Evolutionary conservation across 2,113 vertebrate species (phyloP).

Genomic region (Rutilus rutilus): DNA sequence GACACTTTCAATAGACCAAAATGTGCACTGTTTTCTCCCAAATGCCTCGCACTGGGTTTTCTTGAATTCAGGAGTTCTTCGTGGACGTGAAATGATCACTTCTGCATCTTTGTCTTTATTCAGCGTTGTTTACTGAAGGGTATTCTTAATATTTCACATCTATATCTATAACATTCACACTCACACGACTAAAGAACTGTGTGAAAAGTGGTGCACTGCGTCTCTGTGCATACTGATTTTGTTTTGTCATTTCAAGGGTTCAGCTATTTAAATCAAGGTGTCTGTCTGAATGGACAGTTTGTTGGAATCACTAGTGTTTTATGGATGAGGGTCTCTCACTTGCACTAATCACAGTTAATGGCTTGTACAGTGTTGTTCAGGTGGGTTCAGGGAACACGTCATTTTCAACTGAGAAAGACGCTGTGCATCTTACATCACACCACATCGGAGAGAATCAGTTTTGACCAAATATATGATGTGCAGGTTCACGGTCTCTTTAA

Average conservation of each 20-base stretch:
- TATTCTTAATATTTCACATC: constrained; percentile 20
- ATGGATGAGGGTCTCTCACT: constrained; percentile 36
- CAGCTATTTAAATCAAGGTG: background rate
- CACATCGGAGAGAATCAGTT: background rate
- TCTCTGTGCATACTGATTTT: background rate
- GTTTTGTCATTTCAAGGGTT: background rate
- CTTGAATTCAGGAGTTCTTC: constrained; percentile 45
- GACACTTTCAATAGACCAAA: constrained; percentile 58
- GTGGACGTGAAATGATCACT: constrained; percentile 8
- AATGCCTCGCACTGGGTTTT: constrained; percentile 43
- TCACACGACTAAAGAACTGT: constrained; percentile 4
- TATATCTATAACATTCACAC: constrained; percentile 15
- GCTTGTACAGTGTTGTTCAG: constrained; percentile 24
- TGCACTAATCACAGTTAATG: constrained; percentile 50
- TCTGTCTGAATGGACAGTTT: background rate
- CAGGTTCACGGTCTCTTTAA: constrained; percentile 5
- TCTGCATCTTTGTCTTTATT: constrained; percentile 16
- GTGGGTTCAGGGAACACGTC: constrained; percentile 27
- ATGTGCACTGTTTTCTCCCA: constrained; percentile 39
- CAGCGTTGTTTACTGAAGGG: constrained; percentile 17
- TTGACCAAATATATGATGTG: background rate
- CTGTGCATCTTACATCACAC: background rate
- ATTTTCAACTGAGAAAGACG: constrained; percentile 30
- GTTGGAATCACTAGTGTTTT: background rate
- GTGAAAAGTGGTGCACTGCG: constrained; percentile 30